phyloP scores from a whole-genome alignment of 2,888 invertebrate genomes.

The Ectropis crepuscularia region DNA sequence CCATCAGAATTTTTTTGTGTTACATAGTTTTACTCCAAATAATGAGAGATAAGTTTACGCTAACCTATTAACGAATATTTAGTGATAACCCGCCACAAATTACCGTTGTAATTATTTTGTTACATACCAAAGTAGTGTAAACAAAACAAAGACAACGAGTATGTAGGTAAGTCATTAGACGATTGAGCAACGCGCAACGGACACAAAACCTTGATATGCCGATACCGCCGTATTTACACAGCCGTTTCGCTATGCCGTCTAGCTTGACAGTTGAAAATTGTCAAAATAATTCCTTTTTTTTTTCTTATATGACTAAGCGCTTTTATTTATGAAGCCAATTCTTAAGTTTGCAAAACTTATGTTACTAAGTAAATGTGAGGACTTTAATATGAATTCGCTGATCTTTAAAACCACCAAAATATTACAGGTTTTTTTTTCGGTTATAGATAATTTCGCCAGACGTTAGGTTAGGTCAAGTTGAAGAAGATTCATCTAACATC shows the following conservation, averaged over 20 bases:
- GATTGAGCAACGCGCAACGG: constrained; percentile 21
- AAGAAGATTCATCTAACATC: too few relatives aligned
- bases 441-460: too few relatives aligned
- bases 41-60: constrained; percentile 3
- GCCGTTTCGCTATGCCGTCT: constrained; percentile 8
- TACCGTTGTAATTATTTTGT: constrained; percentile 21
- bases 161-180: constrained; percentile 18
- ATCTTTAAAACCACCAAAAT: too few relatives aligned
- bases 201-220: constrained; percentile 25
- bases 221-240: constrained; percentile 6
- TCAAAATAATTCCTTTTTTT: not conserved
- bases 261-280: not conserved
- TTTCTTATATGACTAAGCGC: not conserved
- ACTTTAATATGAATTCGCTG: too few relatives aligned
- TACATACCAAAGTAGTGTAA: constrained; percentile 16
- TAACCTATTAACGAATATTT: constrained; percentile 34
- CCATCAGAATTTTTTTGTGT: not conserved
- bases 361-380: too few relatives aligned
- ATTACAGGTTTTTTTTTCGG: too few relatives aligned
- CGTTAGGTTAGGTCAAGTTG: too few relatives aligned
- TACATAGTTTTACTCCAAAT: constrained; percentile 3
- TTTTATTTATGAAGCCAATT: too few relatives aligned
- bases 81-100: constrained; percentile 18
- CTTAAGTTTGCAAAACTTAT: too few relatives aligned
- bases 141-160: constrained; percentile 23